Percentiles rank a stretch among this genome's conserved stretches.
phyloP scores from a whole-genome alignment of 2,888 invertebrate genomes.

The Microctonus brassicae region DNA sequence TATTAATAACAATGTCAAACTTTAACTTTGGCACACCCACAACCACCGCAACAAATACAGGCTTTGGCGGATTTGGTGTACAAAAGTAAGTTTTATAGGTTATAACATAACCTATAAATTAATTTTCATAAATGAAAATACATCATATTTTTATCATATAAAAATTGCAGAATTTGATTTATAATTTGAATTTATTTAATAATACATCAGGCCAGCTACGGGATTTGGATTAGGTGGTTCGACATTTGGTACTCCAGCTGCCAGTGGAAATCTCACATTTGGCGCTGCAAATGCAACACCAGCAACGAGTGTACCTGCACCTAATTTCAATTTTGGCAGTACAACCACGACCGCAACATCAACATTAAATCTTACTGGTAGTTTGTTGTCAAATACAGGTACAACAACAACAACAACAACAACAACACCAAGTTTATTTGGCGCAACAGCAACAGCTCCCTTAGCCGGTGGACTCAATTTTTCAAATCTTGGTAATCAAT shows the following conservation, averaged over 20 bases:
- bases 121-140: neutral
- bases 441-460: conserved; percentile 51
- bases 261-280: conserved; percentile 60
- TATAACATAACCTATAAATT: conserved; percentile 41
- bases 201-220: conserved; percentile 46
- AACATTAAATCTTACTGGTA: conserved; percentile 19
- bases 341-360: conserved; percentile 42
- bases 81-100: conserved; percentile 55
- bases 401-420: conserved; percentile 44
- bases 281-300: conserved; percentile 52
- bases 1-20: no score
- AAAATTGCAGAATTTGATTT: no score
- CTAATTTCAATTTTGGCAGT: conserved; percentile 52
- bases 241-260: conserved; percentile 51
- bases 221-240: conserved; percentile 51
- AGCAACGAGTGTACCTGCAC: conserved; percentile 43
- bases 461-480: conserved; percentile 49
- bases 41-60: conserved; percentile 49
- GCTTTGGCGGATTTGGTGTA: conserved; percentile 53
- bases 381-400: conserved; percentile 56
- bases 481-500: conserved; percentile 56
- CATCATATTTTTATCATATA: neutral
- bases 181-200: neutral
- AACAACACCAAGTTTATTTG: conserved; percentile 38
- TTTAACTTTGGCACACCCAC: conserved; percentile 60